Conservation (phyloP, 1,140 invertebrate species). For the Drosophila santomea region DNA sequence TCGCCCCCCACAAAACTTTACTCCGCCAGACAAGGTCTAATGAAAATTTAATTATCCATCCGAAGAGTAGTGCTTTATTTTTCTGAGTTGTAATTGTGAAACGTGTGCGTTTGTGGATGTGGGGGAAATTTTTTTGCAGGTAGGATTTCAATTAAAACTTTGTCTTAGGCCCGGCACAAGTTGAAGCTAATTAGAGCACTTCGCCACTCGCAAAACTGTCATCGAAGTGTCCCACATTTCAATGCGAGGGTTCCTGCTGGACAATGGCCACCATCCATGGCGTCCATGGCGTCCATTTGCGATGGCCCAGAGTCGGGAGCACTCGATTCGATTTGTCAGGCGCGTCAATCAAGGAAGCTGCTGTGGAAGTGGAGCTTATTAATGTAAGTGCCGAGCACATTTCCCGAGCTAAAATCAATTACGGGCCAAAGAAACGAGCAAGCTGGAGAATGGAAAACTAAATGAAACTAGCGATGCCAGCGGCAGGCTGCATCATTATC, state of each 20-base stretch:
- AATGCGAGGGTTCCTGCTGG: constrained; percentile 1
- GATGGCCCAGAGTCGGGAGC: constrained; percentile 6
- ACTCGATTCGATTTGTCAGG: constrained; percentile 68
- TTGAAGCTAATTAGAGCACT: constrained; percentile 56
- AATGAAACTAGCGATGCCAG: constrained; percentile 56
- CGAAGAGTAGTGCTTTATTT: constrained; percentile 24
- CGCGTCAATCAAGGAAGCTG: constrained; percentile 61
- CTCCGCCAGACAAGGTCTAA: constrained; percentile 48
- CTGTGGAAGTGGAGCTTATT: constrained; percentile 34
- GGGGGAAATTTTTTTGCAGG: constrained; percentile 45
- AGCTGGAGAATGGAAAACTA: constrained; percentile 27
- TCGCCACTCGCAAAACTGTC: constrained; percentile 27
- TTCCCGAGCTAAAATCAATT: constrained; percentile 56
- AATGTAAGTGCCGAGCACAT: constrained; percentile 42
- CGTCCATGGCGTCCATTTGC: neutral
- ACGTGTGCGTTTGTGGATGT: constrained; percentile 17
- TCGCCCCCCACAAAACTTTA: constrained; percentile 36
- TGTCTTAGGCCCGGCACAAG: constrained; percentile 44
- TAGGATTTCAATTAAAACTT: constrained; percentile 66
- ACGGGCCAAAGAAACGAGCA: constrained; percentile 26
- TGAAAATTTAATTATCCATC: constrained; percentile 78
- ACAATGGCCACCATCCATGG: constrained; percentile 36
- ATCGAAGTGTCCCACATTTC: constrained; percentile 46
- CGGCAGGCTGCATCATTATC: constrained; percentile 74
- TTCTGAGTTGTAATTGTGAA: constrained; percentile 36